Base-by-base conservation (phyloP, 2,888 invertebrate genomes). In the Linyphia triangularis region DNA sequence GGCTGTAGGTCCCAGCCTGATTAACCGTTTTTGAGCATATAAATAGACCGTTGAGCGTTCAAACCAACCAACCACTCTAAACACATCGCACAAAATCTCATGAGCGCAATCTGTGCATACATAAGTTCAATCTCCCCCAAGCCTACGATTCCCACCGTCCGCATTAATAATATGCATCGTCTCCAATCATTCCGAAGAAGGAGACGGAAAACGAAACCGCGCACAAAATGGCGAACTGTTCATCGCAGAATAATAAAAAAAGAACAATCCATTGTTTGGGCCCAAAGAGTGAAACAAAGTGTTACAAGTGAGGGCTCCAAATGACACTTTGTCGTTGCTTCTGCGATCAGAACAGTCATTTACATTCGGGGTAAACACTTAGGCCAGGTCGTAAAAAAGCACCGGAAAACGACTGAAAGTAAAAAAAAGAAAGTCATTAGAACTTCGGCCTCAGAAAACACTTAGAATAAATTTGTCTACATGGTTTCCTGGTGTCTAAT, bases 401-500 rank as follows among this genome's bases (percentile, higher is more conserved):
- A 51, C n/a, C n/a, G 4, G 33, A 33, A 33, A 33, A 33, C 33
- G 33, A 33, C 51, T 51, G n/a, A 0, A n/a, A n/a, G n/a, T n/a
- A n/a, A n/a, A n/a, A 10, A 61, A 61, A 24, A 24, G 9, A 24
- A 22, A 61, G 22, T 24, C 10, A 61, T 26, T 22, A 57, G 57
- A 16, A 16, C 16, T 16, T 16, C 5, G 16, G 57, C 5, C n/a
- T 5, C 19, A 19, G 57, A 57, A n/a, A n/a, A 33, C 33, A 33
- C 9, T 33, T 9, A 33, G n/a, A 16, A 30, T 9, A 72, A 72
- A 24, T 59, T 73, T 33, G 73, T 73, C 73, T 73, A 57, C 19
- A 28, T 51, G 24, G 73, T 73, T 73, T 73, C 73, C 73, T 59
- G 59, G 59, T 73, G 57, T 59, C 59, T 72, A 37, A 30, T 26